Evolutionary conservation across 1,140 invertebrate species (phyloP).

Genomic region (Drosophila nikananu): DNA sequence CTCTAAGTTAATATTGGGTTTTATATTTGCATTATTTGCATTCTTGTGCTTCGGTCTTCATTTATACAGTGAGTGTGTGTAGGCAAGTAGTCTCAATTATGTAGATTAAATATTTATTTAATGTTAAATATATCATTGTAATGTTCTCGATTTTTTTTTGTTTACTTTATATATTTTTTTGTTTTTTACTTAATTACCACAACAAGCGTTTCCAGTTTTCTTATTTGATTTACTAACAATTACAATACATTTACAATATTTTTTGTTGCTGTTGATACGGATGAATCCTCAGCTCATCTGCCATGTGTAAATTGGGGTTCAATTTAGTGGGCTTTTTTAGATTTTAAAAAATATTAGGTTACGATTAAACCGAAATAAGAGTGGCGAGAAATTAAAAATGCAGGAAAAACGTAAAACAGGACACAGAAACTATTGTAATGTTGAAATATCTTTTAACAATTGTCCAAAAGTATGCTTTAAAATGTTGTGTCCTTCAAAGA

Average conservation of each 20-base stretch:
- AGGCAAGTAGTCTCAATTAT: constrained; percentile 67
- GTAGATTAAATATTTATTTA: constrained; percentile 65
- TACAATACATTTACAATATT: constrained; percentile 70
- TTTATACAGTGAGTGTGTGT: constrained; percentile 66
- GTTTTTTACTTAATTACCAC: constrained; percentile 71
- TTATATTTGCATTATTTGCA: constrained; percentile 34
- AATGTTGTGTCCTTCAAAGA: too few species aligned
- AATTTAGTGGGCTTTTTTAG: constrained; percentile 3
- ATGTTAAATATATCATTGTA: constrained; percentile 30
- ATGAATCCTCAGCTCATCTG: constrained; percentile 17
- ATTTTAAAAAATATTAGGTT: not conserved
- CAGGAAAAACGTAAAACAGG: not conserved
- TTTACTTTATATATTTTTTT: constrained; percentile 23
- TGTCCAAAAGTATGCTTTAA: not conserved
- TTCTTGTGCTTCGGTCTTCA: constrained; percentile 38
- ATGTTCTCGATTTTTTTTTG: constrained; percentile 30
- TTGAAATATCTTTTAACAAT: not conserved
- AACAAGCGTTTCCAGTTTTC: constrained; percentile 83
- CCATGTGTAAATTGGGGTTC: constrained; percentile 5
- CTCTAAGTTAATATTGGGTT: constrained; percentile 43
- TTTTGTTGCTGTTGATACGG: constrained; percentile 5
- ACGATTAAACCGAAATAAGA: not conserved
- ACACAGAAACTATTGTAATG: not conserved
- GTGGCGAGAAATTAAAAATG: too few species aligned
- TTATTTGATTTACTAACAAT: constrained; percentile 82